Percentiles rank a stretch among this genome's conserved stretches.
Evolutionary conservation across 2,113 vertebrate species (phyloP).

Genomic region (Rhabdornis inornatus): DNA sequence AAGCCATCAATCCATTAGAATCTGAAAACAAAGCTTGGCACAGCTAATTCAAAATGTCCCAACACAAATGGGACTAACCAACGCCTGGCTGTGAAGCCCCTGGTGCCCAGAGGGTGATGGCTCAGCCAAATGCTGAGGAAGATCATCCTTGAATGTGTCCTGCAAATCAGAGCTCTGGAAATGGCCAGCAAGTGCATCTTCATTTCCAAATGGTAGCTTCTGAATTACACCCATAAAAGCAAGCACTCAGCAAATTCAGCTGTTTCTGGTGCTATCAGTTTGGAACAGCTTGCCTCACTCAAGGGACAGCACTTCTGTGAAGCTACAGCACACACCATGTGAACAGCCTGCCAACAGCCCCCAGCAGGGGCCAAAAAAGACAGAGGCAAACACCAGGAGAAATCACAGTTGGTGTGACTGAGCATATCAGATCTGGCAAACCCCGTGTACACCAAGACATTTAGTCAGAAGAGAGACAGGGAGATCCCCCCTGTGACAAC

Average conservation of each 20-base stretch:
- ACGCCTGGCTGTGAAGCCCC: background rate
- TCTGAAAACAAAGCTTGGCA: background rate
- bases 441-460: rapidly evolving
- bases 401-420: background rate
- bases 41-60: background rate
- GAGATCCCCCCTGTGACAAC: rapidly evolving
- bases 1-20: background rate
- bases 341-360: background rate
- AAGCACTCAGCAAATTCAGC: background rate
- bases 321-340: background rate
- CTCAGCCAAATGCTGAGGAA: background rate
- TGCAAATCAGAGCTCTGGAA: background rate
- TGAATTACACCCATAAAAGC: background rate
- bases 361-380: rapidly evolving
- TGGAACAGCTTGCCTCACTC: background rate
- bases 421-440: background rate
- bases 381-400: background rate
- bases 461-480: background rate
- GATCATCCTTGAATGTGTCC: background rate
- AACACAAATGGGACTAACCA: background rate
- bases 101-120: background rate
- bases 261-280: background rate
- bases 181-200: background rate
- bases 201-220: background rate
- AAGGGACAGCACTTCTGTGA: background rate